These are phyloP conservation scores for Uromys caudimaculatus DNA, from an alignment of 2,797 vertebrate species.

Conservation along the genomic window DNA sequence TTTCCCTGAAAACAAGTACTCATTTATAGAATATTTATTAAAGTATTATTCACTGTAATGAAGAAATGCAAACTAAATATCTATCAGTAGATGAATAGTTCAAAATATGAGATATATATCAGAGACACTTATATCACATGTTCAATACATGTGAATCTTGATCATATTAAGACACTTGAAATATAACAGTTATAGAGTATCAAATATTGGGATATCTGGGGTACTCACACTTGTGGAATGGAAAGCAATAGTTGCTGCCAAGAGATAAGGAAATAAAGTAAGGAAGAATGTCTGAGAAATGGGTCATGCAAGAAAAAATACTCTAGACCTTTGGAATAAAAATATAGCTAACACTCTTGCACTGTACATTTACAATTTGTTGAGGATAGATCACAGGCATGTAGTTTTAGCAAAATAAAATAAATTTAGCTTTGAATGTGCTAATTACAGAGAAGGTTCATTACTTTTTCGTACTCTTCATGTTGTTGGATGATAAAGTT, in stretches of 20 bases:
- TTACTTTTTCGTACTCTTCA: slow-evolving; percentile 33
- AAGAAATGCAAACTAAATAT: neutral
- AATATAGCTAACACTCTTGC: neutral
- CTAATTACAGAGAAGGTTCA: neutral
- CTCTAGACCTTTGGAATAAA: slow-evolving; percentile 19
- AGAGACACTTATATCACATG: neutral
- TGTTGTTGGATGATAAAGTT: neutral
- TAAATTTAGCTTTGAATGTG: neutral
- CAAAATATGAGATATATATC: neutral
- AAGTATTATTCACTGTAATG: neutral
- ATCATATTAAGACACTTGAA: neutral
- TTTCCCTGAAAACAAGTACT: neutral
- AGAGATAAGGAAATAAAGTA: neutral
- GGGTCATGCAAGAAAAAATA: slow-evolving; percentile 37
- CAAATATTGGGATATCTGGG: slow-evolving; percentile 1
- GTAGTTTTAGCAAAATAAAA: neutral
- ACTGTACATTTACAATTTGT: neutral
- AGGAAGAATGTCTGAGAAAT: neutral
- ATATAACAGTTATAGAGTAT: neutral
- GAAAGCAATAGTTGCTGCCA: neutral
- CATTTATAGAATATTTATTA: neutral
- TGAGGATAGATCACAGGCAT: neutral
- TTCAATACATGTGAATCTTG: neutral
- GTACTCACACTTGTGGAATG: neutral
- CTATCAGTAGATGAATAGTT: neutral